These are phyloP conservation scores for Crossocerus cetratus DNA, from an alignment of 2,888 invertebrate genomes.

Conservation along the genomic window DNA sequence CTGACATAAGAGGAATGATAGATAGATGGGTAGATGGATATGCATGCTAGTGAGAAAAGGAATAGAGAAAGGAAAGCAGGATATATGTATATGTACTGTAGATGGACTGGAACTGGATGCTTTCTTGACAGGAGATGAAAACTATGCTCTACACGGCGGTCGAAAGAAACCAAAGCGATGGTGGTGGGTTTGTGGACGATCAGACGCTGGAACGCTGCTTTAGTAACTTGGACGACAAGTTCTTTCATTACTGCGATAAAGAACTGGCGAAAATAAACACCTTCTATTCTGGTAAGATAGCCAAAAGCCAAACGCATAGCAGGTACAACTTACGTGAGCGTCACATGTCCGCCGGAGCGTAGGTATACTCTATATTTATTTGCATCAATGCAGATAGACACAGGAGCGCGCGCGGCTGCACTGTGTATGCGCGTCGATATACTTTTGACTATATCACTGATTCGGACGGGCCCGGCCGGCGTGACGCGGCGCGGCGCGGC, in stretches of 20 bases:
- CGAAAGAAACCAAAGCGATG: conserved; percentile 86
- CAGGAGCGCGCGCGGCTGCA: too few species aligned
- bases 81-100: neutral
- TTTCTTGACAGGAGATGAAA: conserved; percentile 85
- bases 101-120: conserved; percentile 6
- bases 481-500: too few species aligned
- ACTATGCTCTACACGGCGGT: conserved; percentile 88
- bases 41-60: neutral
- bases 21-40: neutral
- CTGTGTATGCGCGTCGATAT: too few species aligned
- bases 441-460: too few species aligned
- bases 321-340: too few species aligned
- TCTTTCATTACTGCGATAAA: conserved; percentile 90
- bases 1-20: neutral
- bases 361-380: too few species aligned
- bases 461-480: too few species aligned
- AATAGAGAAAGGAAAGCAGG: too few species aligned
- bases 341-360: too few species aligned
- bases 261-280: conserved; percentile 93
- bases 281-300: conserved; percentile 84
- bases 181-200: conserved; percentile 79
- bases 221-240: conserved; percentile 89
- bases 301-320: too few species aligned
- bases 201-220: conserved; percentile 85
- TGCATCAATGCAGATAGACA: too few species aligned